These are phyloP conservation scores for Ranitomeya imitator DNA, from an alignment of 2,113 vertebrate genomes.

Conservation along the genomic window DNA sequence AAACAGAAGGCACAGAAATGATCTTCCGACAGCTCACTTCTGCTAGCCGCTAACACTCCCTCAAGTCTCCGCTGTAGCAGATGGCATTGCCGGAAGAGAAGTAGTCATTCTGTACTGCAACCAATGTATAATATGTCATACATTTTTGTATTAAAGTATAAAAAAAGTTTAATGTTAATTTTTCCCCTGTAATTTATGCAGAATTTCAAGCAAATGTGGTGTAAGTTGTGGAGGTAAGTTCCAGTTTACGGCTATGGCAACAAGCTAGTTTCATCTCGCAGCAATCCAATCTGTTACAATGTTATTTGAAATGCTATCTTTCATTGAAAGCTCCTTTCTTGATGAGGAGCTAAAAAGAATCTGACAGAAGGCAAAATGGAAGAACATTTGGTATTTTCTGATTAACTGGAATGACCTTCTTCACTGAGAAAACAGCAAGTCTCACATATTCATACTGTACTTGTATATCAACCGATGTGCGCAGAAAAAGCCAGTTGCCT, in stretches of 20 bases:
- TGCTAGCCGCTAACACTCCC: constrained; percentile 58
- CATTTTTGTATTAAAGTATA: background rate
- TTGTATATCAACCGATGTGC: constrained; percentile 6
- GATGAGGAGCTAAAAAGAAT: constrained; percentile 53
- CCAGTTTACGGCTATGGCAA: constrained; percentile 36
- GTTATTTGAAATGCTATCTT: constrained; percentile 55
- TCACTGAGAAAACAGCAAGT: constrained; percentile 24
- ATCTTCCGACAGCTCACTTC: constrained; percentile 58
- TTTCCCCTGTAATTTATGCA: constrained; percentile 34
- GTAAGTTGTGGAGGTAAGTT: constrained; percentile 14
- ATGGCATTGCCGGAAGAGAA: constrained; percentile 56
- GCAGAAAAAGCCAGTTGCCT: constrained; percentile 15
- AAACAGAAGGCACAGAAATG: constrained; percentile 56
- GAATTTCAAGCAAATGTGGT: constrained; percentile 11
- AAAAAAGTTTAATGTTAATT: constrained; percentile 17
- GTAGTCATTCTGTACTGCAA: constrained; percentile 46
- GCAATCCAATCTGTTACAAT: constrained; percentile 52
- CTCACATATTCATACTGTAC: constrained; percentile 23
- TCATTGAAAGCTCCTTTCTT: constrained; percentile 46
- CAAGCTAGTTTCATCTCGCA: constrained; percentile 35
- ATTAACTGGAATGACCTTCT: constrained; percentile 57
- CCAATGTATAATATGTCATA: constrained; percentile 36
- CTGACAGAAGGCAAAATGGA: constrained; percentile 59
- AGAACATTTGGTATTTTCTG: constrained; percentile 58
- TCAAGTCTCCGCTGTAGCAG: constrained; percentile 56